Conservation (phyloP, 2,888 invertebrate species). For the Mechanitis mazaeus region DNA sequence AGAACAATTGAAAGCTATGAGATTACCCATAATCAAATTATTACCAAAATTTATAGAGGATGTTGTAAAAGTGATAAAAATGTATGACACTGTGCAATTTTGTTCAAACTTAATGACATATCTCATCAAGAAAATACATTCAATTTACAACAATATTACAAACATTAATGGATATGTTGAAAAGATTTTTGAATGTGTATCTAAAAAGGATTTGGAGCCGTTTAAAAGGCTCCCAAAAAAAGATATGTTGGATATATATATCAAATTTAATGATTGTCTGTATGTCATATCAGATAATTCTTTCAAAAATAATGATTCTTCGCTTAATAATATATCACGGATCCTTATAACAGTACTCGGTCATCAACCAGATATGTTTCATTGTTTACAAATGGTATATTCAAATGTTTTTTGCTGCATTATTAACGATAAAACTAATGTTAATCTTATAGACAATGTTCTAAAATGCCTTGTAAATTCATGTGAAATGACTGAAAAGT, state of each 20-base stretch:
- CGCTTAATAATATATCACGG: conserved; percentile 37
- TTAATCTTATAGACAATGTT: conserved; percentile 35
- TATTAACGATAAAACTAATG: conserved; percentile 37
- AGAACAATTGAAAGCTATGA: conserved; percentile 48
- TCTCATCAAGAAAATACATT: conserved; percentile 53
- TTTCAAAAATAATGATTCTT: conserved; percentile 36
- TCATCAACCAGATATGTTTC: conserved; percentile 45
- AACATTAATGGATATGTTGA: conserved; percentile 39
- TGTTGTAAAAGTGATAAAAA: conserved; percentile 43
- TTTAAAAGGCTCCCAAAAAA: conserved; percentile 44
- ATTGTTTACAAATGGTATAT: conserved; percentile 56
- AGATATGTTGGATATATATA: conserved; percentile 45
- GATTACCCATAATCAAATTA: conserved; percentile 44
- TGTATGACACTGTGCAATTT: conserved; percentile 53
- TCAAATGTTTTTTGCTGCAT: conserved; percentile 49
- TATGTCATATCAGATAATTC: conserved; percentile 53
- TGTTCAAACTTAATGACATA: conserved; percentile 45
- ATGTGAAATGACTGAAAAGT: conserved; percentile 46
- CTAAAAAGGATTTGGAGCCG: conserved; percentile 39
- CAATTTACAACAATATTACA: conserved; percentile 42
- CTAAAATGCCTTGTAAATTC: conserved; percentile 44
- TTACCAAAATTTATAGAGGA: conserved; percentile 54
- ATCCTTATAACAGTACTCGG: conserved; percentile 41
- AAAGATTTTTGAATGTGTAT: conserved; percentile 46
- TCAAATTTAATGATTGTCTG: conserved; percentile 55